These are phyloP conservation scores for Camarhynchus parvulus DNA, from an alignment of 2,113 vertebrate species.

Conservation along the genomic window DNA sequence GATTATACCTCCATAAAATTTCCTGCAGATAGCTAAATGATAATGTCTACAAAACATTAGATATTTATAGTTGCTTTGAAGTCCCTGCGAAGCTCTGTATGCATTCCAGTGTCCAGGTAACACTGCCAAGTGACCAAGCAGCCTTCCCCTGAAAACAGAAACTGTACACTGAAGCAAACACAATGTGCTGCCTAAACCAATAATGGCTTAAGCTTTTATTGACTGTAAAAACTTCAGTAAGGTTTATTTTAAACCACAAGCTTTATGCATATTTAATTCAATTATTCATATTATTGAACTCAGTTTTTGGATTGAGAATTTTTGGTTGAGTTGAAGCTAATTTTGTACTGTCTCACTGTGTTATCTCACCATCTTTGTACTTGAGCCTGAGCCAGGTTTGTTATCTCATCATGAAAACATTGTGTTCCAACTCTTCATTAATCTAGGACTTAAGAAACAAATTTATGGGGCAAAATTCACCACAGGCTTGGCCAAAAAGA, in stretches of 20 bases:
- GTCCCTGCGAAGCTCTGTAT: neutral
- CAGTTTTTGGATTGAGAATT: neutral
- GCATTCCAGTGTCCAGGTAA: conserved; percentile 15
- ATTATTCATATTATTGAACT: neutral
- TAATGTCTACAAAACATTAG: neutral
- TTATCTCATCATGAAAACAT: neutral
- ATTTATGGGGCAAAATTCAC: neutral
- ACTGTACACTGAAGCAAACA: neutral
- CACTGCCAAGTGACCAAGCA: conserved; percentile 26
- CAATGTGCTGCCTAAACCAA: conserved; percentile 23
- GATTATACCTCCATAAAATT: neutral
- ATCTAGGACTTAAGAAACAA: neutral
- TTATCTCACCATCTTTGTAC: neutral
- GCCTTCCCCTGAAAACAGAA: neutral
- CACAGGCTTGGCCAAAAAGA: neutral
- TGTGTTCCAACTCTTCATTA: neutral
- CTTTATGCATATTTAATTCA: neutral
- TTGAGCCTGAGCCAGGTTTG: neutral
- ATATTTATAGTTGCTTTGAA: neutral
- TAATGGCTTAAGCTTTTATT: neutral
- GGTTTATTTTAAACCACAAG: conserved; percentile 25
- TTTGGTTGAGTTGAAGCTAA: neutral
- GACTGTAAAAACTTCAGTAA: neutral
- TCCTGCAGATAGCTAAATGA: neutral
- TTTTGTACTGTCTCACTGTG: neutral